Conservation (phyloP, 2,888 invertebrate genomes). For the Morpho helenor region DNA sequence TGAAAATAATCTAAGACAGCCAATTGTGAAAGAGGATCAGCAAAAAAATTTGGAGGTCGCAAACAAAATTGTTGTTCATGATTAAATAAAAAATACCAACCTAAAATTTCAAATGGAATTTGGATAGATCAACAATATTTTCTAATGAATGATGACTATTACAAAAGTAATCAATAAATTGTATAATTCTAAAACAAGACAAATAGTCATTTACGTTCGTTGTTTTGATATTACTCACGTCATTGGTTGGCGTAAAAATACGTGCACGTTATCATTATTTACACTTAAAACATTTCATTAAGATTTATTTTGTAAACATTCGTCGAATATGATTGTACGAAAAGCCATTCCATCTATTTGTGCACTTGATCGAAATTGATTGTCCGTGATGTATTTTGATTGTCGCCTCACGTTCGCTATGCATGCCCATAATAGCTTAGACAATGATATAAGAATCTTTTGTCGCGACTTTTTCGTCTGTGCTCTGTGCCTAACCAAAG, state of each 20-base stretch:
- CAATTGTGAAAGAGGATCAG: too few relatives aligned
- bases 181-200: neutral
- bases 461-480: too few relatives aligned
- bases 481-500: too few relatives aligned
- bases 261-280: neutral
- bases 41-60: too few relatives aligned
- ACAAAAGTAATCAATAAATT: too few relatives aligned
- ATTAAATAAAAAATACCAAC: too few relatives aligned
- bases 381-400: conserved; percentile 38
- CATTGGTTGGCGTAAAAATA: neutral
- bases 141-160: too few relatives aligned
- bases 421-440: conserved; percentile 33
- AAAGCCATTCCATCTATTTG: conserved; percentile 13
- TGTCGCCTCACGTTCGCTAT: conserved; percentile 37
- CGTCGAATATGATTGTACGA: conserved; percentile 10
- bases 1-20: too few relatives aligned
- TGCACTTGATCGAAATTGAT: conserved; percentile 25
- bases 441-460: too few relatives aligned
- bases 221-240: conserved; percentile 30
- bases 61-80: too few relatives aligned
- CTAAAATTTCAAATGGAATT: too few relatives aligned
- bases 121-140: too few relatives aligned
- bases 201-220: conserved; percentile 29
- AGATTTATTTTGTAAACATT: conserved; percentile 11
- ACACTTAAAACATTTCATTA: conserved; percentile 8